A percentile compares a stretch with the other conserved stretches of the same genome.
phyloP scores from a whole-genome alignment of 2,888 invertebrate species.

The Plebejus anna region DNA sequence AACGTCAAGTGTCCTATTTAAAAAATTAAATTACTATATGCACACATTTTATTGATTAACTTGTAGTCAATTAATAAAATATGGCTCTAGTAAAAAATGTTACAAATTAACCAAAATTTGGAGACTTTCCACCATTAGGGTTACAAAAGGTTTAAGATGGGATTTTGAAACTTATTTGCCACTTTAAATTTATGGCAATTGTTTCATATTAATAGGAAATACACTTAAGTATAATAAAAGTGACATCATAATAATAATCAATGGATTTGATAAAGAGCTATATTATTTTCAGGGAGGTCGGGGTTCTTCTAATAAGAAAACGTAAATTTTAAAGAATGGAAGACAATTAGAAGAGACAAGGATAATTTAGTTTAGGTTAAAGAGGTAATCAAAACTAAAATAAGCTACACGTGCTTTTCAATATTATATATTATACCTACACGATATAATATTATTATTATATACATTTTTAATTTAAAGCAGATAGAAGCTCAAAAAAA shows the following conservation, averaged over 20 bases:
- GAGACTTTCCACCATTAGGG: not conserved
- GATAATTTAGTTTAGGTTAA: slow-evolving; percentile 10
- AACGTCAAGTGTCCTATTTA: not conserved
- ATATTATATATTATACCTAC: not conserved
- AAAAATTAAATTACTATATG: not conserved
- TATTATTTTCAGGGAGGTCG: not conserved
- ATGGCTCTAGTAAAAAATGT: not conserved
- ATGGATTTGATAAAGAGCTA: not conserved
- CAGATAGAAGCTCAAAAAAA: not conserved
- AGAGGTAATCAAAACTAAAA: not conserved
- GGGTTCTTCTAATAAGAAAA: slow-evolving; percentile 10
- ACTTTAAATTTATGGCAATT: not conserved
- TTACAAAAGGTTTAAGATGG: not conserved
- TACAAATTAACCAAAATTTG: not conserved
- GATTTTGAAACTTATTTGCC: not conserved
- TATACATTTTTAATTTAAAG: not conserved
- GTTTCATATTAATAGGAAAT: not conserved
- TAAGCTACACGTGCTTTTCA: not conserved
- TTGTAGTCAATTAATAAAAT: not conserved
- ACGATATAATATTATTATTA: not conserved
- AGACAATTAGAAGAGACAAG: slow-evolving; percentile 27
- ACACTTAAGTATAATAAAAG: not conserved
- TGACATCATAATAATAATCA: not conserved
- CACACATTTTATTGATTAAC: not conserved
- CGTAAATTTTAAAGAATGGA: slow-evolving; percentile 29